These are phyloP conservation scores for Ladona fulva DNA, from an alignment of 1,140 invertebrate species.

Conservation along the genomic window DNA sequence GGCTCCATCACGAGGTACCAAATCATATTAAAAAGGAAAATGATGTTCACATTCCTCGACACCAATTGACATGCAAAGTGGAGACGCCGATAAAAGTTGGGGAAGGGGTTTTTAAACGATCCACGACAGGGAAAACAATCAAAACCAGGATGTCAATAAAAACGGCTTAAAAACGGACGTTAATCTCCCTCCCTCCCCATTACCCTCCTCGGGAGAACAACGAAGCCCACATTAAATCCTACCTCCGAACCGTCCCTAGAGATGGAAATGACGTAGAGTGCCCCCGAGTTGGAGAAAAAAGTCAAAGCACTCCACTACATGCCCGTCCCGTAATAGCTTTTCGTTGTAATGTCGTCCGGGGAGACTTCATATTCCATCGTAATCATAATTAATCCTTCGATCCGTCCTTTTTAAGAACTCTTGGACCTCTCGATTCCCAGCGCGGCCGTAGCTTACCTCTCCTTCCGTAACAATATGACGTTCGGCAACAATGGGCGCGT, in stretches of 20 bases:
- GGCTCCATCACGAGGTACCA: no score
- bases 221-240: no score
- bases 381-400: conserved; percentile 10
- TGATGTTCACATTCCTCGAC: no score
- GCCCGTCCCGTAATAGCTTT: background rate
- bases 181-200: background rate
- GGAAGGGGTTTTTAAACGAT: no score
- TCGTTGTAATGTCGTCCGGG: background rate
- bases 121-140: background rate
- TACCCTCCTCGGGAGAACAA: no score
- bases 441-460: no score
- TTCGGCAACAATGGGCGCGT: background rate
- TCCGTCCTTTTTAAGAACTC: background rate
- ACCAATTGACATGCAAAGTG: no score
- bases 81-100: no score
- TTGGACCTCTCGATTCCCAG: background rate
- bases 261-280: no score
- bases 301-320: background rate
- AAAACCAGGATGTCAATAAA: background rate
- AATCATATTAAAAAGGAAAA: no score
- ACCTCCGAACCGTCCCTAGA: no score
- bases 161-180: background rate
- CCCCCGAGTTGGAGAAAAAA: no score
- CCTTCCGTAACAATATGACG: background rate
- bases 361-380: background rate